These are phyloP conservation scores for Caenorhabditis drosophilae DNA, from an alignment of 2,888 invertebrate species.

Conservation along the genomic window DNA sequence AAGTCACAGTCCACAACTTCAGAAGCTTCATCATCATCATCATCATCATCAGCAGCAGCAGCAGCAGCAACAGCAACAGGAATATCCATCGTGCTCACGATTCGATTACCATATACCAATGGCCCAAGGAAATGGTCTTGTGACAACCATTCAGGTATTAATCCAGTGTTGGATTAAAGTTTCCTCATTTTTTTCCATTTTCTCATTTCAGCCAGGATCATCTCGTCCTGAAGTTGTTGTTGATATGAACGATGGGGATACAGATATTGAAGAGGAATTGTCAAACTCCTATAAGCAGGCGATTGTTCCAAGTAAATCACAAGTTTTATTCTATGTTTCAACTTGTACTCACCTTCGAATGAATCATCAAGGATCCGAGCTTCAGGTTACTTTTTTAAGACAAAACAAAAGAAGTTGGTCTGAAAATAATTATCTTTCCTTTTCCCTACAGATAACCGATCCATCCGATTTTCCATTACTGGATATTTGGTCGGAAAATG, in stretches of 20 bases:
- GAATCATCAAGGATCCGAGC: slow-evolving; percentile 56
- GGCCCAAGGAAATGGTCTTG: too few relatives aligned
- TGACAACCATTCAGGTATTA: too few relatives aligned
- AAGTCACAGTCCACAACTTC: too few relatives aligned
- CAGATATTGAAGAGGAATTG: slow-evolving; percentile 36
- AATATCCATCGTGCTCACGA: too few relatives aligned
- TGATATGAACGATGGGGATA: slow-evolving; percentile 33
- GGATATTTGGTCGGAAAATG: slow-evolving; percentile 61
- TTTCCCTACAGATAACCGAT: slow-evolving; percentile 58
- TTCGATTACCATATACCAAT: too few relatives aligned
- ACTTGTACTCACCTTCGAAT: slow-evolving; percentile 49
- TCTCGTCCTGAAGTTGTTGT: slow-evolving; percentile 14
- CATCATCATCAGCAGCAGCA: too few relatives aligned
- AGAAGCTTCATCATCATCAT: too few relatives aligned
- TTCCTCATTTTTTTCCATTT: too few relatives aligned
- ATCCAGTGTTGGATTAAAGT: too few relatives aligned
- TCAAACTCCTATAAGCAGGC: slow-evolving; percentile 36
- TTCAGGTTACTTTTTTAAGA: slow-evolving; percentile 45
- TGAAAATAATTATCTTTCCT: not conserved
- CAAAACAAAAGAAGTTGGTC: too few relatives aligned
- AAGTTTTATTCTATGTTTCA: slow-evolving; percentile 61
- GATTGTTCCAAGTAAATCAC: slow-evolving; percentile 52
- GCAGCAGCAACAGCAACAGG: too few relatives aligned
- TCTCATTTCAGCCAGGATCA: not conserved
- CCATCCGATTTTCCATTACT: slow-evolving; percentile 59